These are phyloP conservation scores for Dynastes hyllus DNA, from an alignment of 2,888 invertebrate genomes.

Conservation along the genomic window DNA sequence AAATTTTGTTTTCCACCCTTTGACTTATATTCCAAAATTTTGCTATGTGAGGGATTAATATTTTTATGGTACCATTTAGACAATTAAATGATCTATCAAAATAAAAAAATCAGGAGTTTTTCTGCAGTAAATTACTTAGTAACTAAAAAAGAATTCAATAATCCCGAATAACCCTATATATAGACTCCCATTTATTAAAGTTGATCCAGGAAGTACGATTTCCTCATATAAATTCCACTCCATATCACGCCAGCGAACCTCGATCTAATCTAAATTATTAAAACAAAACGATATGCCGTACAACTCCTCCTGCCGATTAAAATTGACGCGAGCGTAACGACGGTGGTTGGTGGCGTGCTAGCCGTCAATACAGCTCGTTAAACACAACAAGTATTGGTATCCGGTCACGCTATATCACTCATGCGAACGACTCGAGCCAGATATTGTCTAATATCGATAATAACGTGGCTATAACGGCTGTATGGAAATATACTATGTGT, in stretches of 20 bases:
- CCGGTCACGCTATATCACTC: conserved; percentile 59
- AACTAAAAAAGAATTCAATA: too few species aligned
- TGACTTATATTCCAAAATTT: too few species aligned
- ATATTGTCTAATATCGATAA: conserved; percentile 16
- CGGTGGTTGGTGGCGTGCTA: conserved; percentile 57
- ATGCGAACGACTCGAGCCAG: background rate
- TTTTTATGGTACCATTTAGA: too few species aligned
- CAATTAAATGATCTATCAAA: too few species aligned
- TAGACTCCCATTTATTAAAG: too few species aligned
- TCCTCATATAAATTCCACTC: background rate
- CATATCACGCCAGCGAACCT: background rate
- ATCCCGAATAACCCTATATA: too few species aligned
- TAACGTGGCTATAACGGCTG: background rate
- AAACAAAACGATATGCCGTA: background rate
- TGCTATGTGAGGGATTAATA: too few species aligned
- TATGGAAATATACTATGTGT: background rate
- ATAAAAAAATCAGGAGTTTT: too few species aligned
- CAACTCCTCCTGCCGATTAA: conserved; percentile 23
- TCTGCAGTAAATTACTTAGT: too few species aligned
- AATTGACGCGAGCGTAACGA: conserved; percentile 37
- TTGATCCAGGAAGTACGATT: background rate
- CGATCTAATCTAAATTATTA: conserved; percentile 19
- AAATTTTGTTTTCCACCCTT: too few species aligned
- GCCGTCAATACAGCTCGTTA: conserved; percentile 59
- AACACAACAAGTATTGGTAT: conserved; percentile 59